These are phyloP conservation scores for Timandra comae DNA, from an alignment of 2,888 invertebrate species.

Conservation along the genomic window DNA sequence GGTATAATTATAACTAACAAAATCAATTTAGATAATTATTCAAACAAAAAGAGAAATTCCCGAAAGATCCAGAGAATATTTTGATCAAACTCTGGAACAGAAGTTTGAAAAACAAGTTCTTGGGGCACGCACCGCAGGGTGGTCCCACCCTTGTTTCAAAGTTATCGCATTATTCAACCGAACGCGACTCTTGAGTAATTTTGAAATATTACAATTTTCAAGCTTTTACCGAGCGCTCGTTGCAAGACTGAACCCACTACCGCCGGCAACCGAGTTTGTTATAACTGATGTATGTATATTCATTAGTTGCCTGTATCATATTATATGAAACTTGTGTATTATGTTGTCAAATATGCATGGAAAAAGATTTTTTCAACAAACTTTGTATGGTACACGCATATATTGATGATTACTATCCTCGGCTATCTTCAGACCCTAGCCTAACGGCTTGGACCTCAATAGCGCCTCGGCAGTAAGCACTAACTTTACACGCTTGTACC, in stretches of 20 bases:
- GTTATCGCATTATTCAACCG: slow-evolving; percentile 74
- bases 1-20: too few species aligned
- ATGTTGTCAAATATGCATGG: too few species aligned
- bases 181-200: slow-evolving; percentile 77
- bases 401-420: too few species aligned
- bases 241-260: slow-evolving; percentile 40
- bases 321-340: too few species aligned
- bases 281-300: slow-evolving; percentile 25
- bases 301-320: too few species aligned
- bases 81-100: slow-evolving; percentile 68
- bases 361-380: too few species aligned
- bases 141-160: slow-evolving; percentile 52
- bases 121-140: slow-evolving; percentile 58
- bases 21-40: slow-evolving; percentile 19
- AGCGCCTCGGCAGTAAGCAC: too few species aligned
- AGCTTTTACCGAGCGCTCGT: slow-evolving; percentile 33
- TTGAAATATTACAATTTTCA: slow-evolving; percentile 77
- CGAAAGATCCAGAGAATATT: slow-evolving; percentile 43
- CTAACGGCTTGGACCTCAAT: too few species aligned
- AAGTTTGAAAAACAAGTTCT: slow-evolving; percentile 67
- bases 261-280: slow-evolving; percentile 38
- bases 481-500: too few species aligned
- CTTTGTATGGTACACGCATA: too few species aligned
- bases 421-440: too few species aligned
- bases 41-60: slow-evolving; percentile 45